A percentile compares a stretch with the other conserved stretches of the same genome.
Conservation (phyloP, 2,888 invertebrate species). For the Myopa testacea region DNA sequence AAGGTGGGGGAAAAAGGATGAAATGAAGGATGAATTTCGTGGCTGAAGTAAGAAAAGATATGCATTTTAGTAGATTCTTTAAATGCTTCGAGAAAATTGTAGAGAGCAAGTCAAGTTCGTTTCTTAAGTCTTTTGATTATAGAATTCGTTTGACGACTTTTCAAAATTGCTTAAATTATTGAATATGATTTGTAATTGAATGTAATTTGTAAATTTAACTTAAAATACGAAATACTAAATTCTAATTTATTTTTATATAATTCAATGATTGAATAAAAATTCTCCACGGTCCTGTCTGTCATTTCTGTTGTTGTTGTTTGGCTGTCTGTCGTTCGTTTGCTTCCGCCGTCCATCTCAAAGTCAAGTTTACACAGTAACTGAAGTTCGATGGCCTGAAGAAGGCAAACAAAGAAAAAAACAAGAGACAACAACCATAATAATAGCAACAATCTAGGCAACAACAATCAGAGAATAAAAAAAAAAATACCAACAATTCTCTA, state of each 20-base stretch:
- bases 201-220: background rate
- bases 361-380: background rate
- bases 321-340: background rate
- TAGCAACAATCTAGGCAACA: background rate
- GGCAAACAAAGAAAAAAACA: background rate
- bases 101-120: background rate
- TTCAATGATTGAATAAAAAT: background rate
- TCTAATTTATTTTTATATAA: background rate
- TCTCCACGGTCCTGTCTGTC: background rate
- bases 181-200: background rate
- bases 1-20: background rate
- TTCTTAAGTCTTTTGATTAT: slow-evolving; percentile 1
- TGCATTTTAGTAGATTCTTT: background rate
- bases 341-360: no score
- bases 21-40: background rate
- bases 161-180: background rate
- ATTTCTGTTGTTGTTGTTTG: background rate
- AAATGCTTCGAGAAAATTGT: background rate
- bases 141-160: background rate
- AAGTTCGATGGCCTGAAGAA: background rate
- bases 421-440: background rate
- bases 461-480: background rate
- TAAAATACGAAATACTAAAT: background rate
- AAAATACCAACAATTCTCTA: background rate
- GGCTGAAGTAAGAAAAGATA: background rate